Percentiles rank a stretch among this genome's conserved stretches.
Evolutionary conservation across 2,797 vertebrate species (phyloP).

Genomic region (Clamator glandarius): DNA sequence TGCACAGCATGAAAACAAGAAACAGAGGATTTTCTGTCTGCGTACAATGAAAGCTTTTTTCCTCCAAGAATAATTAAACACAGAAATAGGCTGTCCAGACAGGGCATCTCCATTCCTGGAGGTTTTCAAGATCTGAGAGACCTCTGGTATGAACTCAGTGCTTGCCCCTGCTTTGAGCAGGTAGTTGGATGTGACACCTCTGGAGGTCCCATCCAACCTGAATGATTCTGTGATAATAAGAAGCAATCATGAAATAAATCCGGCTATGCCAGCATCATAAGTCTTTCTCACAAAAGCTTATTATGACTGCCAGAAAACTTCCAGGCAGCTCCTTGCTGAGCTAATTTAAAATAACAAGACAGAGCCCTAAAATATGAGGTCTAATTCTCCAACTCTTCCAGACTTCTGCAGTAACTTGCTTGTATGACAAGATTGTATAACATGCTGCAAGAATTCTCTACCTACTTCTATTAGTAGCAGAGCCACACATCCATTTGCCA

Average conservation of each 20-base stretch:
- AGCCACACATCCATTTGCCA: background rate
- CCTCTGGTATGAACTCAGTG: background rate
- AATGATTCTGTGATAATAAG: background rate
- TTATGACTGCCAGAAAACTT: slow-evolving; percentile 8
- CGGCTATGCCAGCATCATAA: background rate
- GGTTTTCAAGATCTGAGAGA: background rate
- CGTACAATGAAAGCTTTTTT: background rate
- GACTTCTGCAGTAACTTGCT: background rate
- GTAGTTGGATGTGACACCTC: background rate
- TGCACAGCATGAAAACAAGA: accelerated
- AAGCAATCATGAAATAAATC: background rate
- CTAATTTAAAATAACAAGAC: background rate
- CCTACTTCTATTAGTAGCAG: background rate
- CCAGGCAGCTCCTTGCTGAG: background rate
- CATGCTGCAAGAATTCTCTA: background rate
- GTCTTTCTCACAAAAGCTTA: background rate
- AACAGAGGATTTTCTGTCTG: background rate
- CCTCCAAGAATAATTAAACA: background rate
- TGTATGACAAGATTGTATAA: background rate
- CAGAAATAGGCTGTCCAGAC: background rate
- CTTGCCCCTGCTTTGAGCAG: background rate
- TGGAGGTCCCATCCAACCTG: background rate
- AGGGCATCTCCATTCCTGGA: background rate
- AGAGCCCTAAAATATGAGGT: background rate
- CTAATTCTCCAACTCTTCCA: background rate